Percentiles rank a stretch among this genome's conserved stretches.
phyloP scores from a whole-genome alignment of 1,140 invertebrate species.

The Gonatopus flavifemur region DNA sequence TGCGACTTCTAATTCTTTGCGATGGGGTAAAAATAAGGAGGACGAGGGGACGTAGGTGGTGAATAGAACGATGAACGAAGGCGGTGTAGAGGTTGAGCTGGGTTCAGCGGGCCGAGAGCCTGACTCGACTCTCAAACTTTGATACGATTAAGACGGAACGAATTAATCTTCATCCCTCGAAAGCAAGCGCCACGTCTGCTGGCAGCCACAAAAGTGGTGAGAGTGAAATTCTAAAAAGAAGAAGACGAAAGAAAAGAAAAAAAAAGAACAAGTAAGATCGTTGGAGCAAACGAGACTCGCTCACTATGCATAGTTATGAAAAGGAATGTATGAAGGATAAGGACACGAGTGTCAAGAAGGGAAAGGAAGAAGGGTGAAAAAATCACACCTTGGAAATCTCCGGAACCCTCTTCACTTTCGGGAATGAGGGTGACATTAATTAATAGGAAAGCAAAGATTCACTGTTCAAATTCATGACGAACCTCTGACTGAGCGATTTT shows the following conservation, averaged over 20 bases:
- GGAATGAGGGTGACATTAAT: conserved; percentile 42
- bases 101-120: conserved; percentile 38
- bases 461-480: no score
- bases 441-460: no score
- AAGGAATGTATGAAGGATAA: no score
- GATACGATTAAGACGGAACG: conserved; percentile 60
- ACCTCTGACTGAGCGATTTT: no score
- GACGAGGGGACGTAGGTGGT: conserved; percentile 4
- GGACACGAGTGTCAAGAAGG: no score
- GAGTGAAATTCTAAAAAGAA: no score
- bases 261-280: neutral
- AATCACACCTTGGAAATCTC: conserved; percentile 9
- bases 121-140: conserved; percentile 56
- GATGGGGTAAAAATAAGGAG: conserved; percentile 21
- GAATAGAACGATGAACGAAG: conserved; percentile 10
- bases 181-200: conserved; percentile 45
- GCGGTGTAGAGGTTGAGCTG: conserved; percentile 34
- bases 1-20: conserved; percentile 24
- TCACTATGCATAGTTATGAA: no score
- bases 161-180: conserved; percentile 59
- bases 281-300: no score
- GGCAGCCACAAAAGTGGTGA: conserved; percentile 35
- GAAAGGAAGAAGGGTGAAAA: conserved; percentile 4
- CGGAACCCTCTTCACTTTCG: conserved; percentile 29
- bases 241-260: conserved; percentile 27